These are phyloP conservation scores for Ephialtes manifestator DNA, from an alignment of 2,888 invertebrate genomes.

Conservation along the genomic window DNA sequence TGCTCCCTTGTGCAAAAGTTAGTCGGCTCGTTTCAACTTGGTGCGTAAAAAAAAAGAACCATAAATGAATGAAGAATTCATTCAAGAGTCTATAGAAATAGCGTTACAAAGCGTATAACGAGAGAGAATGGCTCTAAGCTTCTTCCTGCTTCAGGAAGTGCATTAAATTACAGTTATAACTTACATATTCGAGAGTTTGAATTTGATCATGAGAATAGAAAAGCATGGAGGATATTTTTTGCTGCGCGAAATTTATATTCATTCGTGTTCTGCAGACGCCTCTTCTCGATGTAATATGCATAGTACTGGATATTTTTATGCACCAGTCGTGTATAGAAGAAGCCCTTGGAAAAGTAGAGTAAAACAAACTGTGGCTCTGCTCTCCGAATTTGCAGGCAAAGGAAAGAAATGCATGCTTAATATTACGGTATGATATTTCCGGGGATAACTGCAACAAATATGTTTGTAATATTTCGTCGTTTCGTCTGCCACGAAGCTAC, in stretches of 20 bases:
- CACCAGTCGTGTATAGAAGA: neutral
- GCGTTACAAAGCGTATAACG: neutral
- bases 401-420: conserved; percentile 34
- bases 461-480: neutral
- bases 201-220: neutral
- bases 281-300: conserved; percentile 33
- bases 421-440: neutral
- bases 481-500: neutral
- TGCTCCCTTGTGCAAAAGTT: neutral
- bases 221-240: neutral
- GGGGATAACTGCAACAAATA: conserved; percentile 18
- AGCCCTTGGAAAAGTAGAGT: neutral
- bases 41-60: neutral
- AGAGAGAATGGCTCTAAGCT: neutral
- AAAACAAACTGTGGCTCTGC: neutral
- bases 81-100: neutral
- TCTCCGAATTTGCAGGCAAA: neutral
- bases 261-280: conserved; percentile 1
- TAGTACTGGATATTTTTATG: conserved; percentile 33
- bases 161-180: conserved; percentile 8
- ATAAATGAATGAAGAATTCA: neutral
- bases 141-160: neutral
- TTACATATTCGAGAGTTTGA: conserved; percentile 22
- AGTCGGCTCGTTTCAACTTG: conserved; percentile 5
- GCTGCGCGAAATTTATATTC: conserved; percentile 29